Base-by-base conservation (phyloP, 2,888 invertebrate species). In the Tetragonula carbonaria region DNA sequence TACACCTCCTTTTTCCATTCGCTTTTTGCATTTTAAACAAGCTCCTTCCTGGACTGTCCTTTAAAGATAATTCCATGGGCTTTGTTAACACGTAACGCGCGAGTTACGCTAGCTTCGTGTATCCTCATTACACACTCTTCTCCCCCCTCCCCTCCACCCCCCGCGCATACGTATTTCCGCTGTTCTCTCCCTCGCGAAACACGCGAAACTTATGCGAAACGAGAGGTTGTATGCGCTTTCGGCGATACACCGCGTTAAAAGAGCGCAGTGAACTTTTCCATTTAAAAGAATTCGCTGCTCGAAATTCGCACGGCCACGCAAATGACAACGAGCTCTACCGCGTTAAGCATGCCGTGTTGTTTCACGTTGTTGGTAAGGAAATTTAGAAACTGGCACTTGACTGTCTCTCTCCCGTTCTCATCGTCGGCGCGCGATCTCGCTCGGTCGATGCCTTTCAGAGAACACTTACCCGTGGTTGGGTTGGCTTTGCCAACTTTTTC, bases 251-350 rank as follows among this genome's bases (percentile, higher is more conserved):
- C 45, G 8, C 8, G 45, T 38, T 38, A 38, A 38, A 38, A 38
- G 38, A 6, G 38, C 38, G 8, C 6, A 8, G 8, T 38, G 51
- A 74, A 71, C 23, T 70, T 66, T 73, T 74, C 45, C 77, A 72
- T 79, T 63, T 67, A 16, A 80, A 38, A 80, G 74, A 77, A 67
- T 45, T 65, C 67, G 21, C 50, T 51, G 18, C 45, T 45, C 45
- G 73, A 79, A 65, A 72, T 81, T 88, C 84, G 82, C 84, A 77
- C 65, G 68, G 71, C 72, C 86, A 82, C 76, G 80, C 78, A 86
- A 83, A 79, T 74, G 73, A 70, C 75, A 55, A 53, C 28, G 70
- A 67, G 74, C 82, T 38, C 70, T 59, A 70, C 76, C 45, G 59
- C 62, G 78, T 18, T 75, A 55, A 76, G 51, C 72, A 28, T 59